phyloP scores from a whole-genome alignment of 1,140 invertebrate genomes.

The Ips typographus region DNA sequence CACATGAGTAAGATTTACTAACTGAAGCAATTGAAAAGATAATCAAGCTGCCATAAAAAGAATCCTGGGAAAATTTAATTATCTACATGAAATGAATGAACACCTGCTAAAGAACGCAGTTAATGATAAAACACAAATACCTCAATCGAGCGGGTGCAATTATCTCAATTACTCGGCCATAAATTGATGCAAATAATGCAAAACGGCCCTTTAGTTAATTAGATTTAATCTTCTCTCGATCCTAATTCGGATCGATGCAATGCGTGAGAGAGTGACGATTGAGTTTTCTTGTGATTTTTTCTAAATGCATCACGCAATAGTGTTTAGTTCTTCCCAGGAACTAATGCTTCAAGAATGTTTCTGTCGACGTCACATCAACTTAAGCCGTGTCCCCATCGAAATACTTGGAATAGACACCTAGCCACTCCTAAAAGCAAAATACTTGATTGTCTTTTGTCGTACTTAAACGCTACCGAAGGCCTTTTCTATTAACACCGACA shows the following conservation, averaged over 20 bases:
- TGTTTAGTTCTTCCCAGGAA: constrained; percentile 7
- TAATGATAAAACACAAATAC: constrained; percentile 21
- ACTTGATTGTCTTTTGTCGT: background rate
- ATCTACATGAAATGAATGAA: constrained; percentile 12
- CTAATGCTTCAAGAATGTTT: constrained; percentile 7
- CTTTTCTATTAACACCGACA: background rate
- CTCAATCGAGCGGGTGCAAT: constrained; percentile 14
- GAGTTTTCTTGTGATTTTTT: constrained; percentile 9
- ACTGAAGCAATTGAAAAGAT: no score
- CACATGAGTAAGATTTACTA: no score
- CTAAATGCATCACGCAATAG: background rate
- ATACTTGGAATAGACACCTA: constrained; percentile 1
- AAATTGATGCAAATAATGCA: constrained; percentile 12
- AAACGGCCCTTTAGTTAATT: constrained; percentile 13
- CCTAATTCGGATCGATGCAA: constrained; percentile 18
- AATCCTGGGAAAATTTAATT: constrained; percentile 20
- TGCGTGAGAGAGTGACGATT: constrained; percentile 13
- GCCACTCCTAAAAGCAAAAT: background rate
- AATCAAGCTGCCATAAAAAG: no score
- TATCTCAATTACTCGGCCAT: constrained; percentile 26
- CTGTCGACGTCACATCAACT: background rate
- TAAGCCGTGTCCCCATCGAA: no score
- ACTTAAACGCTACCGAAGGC: background rate
- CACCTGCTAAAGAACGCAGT: constrained; percentile 17
- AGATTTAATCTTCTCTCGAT: constrained; percentile 22